These are phyloP conservation scores for Drosophila oshimai DNA, from an alignment of 1,140 invertebrate genomes.

Conservation along the genomic window DNA sequence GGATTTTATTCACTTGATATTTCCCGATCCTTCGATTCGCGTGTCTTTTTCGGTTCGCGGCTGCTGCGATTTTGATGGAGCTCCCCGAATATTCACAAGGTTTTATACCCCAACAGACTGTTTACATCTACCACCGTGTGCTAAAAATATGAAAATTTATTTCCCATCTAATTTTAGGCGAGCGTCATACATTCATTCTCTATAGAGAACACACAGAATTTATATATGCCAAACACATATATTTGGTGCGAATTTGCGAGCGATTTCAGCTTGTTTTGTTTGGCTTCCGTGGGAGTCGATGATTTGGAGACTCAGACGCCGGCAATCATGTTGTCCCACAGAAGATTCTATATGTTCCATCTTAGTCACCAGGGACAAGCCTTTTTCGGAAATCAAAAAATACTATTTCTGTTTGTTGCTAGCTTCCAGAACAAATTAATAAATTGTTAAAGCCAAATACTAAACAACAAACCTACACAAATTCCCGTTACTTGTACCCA, in stretches of 20 bases:
- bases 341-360: slow-evolving; percentile 40
- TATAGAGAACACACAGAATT: slow-evolving; percentile 7
- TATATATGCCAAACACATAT: slow-evolving; percentile 15
- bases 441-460: background rate
- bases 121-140: slow-evolving; percentile 55
- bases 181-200: slow-evolving; percentile 58
- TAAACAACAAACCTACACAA: background rate
- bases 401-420: background rate
- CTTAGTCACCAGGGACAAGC: background rate
- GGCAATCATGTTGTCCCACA: slow-evolving; percentile 30
- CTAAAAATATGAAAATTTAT: slow-evolving; percentile 80
- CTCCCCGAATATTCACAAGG: slow-evolving; percentile 24
- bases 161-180: slow-evolving; percentile 64
- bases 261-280: slow-evolving; percentile 6
- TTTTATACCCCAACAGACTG: slow-evolving; percentile 65
- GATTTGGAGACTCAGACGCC: slow-evolving; percentile 20
- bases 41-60: slow-evolving; percentile 47
- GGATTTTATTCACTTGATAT: background rate
- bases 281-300: slow-evolving; percentile 26
- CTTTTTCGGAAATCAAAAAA: background rate
- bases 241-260: slow-evolving; percentile 11
- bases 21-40: background rate
- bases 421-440: background rate
- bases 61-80: slow-evolving; percentile 52
- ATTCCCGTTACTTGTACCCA: background rate